Base-by-base conservation (phyloP, 2,113 vertebrate genomes). In the Strigops habroptila region DNA sequence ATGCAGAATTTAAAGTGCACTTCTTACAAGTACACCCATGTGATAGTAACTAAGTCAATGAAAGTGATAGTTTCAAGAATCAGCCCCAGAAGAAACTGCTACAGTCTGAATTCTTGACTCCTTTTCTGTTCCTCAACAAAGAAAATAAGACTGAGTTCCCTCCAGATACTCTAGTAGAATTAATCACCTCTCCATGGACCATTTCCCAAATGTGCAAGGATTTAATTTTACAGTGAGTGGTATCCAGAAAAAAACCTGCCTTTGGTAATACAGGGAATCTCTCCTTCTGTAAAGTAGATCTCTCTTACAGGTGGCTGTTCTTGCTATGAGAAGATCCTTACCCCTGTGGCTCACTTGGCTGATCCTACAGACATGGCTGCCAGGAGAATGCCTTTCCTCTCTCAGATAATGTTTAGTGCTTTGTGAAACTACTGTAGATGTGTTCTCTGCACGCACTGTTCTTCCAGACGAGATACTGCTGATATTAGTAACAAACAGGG, bases 151-250 rank as follows among this genome's bases (percentile, higher is more conserved):
- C n/a, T 1, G 28, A 78, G 76, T 71, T 92, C 35, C 62, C 74
- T 68, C 24, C 77, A 86, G 68, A 44, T 84, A 52, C 62, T 90
- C 35, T 82, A 71, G 88, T 68, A 90, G 86, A 86, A 95, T 89
- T 84, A 94, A 82, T 84, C 74, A 53, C 44, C 80, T 87, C 93
- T 93, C 88, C 65, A 22, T 73, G 80, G 93, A 46, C 77, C 57
- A n/a, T 84, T 92, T 95, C 88, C 88, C 76, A 90, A 43, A 88
- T 69, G 93, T 11, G 16, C 44, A 77, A 63, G 86, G 77, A 82
- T 96, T 96, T 96, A 90, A 95, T 96, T 93, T 96, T 88, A 55
- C 57, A 86, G 67, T 0, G 1, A 81, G 65, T 37, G 76, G 75
- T 49, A 88, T n/a, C 88, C 77, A 68, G 52, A 57, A n/a, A 62